Conservation (phyloP, 2,113 vertebrate species). For the Myocastor coypus region DNA sequence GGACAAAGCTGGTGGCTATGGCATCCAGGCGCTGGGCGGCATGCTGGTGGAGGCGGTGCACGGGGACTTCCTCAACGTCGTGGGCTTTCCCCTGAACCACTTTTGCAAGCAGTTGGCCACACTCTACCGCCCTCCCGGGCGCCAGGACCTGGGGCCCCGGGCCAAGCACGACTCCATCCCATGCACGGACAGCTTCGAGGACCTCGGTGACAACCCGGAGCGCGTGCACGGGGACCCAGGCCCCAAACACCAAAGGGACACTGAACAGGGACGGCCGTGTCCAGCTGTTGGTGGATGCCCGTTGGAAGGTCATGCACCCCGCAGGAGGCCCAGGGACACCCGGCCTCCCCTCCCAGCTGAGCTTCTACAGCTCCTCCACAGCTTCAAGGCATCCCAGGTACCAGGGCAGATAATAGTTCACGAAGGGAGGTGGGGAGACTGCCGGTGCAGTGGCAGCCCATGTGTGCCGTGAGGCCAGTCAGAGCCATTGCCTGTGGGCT, state of each 20-base stretch:
- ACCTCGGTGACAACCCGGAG: constrained; percentile 78
- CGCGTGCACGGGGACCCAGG: not conserved
- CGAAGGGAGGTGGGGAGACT: not conserved
- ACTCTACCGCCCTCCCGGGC: constrained; percentile 83
- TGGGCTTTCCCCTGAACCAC: constrained; percentile 97
- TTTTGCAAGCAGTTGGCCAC: constrained; percentile 93
- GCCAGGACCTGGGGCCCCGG: not conserved
- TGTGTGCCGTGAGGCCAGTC: not conserved
- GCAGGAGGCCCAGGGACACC: constrained; percentile 1
- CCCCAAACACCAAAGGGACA: not conserved
- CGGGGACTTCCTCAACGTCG: constrained; percentile 96
- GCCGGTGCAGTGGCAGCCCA: not conserved
- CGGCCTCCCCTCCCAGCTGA: constrained; percentile 75
- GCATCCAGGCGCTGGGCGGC: constrained; percentile 96
- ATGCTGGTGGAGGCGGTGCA: constrained; percentile 95
- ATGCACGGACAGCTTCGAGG: constrained; percentile 81
- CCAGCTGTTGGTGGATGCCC: not conserved
- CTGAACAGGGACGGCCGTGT: not conserved
- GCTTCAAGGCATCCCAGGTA: constrained; percentile 96
- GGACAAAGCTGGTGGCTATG: constrained; percentile 99
- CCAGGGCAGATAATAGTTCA: not conserved
- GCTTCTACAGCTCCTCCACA: constrained; percentile 90
- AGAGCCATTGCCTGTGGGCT: not conserved
- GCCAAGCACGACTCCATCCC: constrained; percentile 78
- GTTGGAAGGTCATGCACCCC: not conserved